phyloP scores from a whole-genome alignment of 2,888 invertebrate species.

The Cataglyphis rosenhaueri region DNA sequence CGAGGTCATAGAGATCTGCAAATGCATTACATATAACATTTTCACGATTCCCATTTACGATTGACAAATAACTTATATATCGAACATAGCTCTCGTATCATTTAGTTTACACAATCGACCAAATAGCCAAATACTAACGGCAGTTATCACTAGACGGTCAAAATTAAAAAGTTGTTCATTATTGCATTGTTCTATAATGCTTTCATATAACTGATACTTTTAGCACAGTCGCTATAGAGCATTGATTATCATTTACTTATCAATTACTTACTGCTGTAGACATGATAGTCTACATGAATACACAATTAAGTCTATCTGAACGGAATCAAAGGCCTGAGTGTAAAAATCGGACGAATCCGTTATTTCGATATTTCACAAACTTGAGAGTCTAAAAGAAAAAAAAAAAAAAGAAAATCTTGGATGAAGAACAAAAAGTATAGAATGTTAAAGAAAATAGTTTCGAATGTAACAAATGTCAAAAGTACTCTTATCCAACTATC shows the following conservation, averaged over 20 bases:
- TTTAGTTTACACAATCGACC: constrained; percentile 20
- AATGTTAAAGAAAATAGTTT: not conserved
- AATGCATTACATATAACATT: constrained; percentile 31
- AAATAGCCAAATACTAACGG: constrained; percentile 48
- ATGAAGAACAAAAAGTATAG: not conserved
- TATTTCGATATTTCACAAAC: not conserved
- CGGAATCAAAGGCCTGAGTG: constrained; percentile 41
- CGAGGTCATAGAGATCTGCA: constrained; percentile 15
- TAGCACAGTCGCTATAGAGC: constrained; percentile 22
- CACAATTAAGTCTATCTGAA: constrained; percentile 44
- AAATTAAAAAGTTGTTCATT: constrained; percentile 28
- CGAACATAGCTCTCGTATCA: not conserved
- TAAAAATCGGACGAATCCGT: constrained; percentile 17
- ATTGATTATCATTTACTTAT: constrained; percentile 43
- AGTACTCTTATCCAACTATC: not conserved
- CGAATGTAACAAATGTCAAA: not conserved
- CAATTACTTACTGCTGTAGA: constrained; percentile 29
- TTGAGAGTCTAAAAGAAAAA: not conserved
- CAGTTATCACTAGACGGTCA: constrained; percentile 43
- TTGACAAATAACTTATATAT: constrained; percentile 23
- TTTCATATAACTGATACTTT: constrained; percentile 19
- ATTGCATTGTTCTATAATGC: constrained; percentile 37
- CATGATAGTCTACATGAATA: constrained; percentile 5
- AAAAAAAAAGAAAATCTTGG: not conserved
- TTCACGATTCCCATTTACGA: constrained; percentile 15